Evolutionary conservation across 2,113 vertebrate species (phyloP).

Genomic region (Natator depressus): DNA sequence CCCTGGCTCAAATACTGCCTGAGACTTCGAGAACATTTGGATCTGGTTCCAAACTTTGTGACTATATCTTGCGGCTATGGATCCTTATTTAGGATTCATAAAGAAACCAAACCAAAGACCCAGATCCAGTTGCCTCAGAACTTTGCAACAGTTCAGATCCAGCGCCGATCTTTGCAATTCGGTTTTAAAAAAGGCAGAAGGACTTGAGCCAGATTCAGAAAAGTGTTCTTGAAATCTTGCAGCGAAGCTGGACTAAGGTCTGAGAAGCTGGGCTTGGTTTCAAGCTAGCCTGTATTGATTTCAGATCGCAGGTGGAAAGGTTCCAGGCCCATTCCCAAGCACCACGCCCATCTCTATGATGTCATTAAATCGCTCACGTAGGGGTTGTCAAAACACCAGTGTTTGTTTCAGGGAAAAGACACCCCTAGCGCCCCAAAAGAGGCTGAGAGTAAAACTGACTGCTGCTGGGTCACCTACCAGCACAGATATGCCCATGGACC

Average conservation of each 20-base stretch:
- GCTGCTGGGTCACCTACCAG: too few relatives aligned
- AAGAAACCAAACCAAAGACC: neutral
- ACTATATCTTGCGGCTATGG: neutral
- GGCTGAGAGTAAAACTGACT: too few relatives aligned
- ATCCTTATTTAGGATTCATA: neutral
- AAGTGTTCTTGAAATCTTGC: neutral
- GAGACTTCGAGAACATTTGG: rapidly evolving
- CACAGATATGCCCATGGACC: too few relatives aligned
- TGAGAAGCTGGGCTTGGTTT: neutral
- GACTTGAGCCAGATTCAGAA: neutral
- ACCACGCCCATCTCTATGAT: too few relatives aligned
- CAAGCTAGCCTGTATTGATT: neutral
- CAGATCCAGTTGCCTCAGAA: neutral
- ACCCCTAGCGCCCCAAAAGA: too few relatives aligned
- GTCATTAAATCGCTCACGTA: too few relatives aligned
- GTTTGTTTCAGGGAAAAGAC: too few relatives aligned
- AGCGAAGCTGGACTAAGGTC: neutral
- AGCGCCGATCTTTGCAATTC: neutral
- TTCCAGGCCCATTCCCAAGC: too few relatives aligned
- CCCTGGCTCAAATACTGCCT: neutral
- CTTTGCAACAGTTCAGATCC: neutral
- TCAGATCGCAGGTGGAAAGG: too few relatives aligned
- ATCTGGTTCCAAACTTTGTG: neutral
- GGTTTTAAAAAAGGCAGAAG: neutral
- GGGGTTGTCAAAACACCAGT: too few relatives aligned